Conservation (phyloP, 30 jellyfish, hydroid and myxozoan genomes). For the Nemopilema nomurai region DNA sequence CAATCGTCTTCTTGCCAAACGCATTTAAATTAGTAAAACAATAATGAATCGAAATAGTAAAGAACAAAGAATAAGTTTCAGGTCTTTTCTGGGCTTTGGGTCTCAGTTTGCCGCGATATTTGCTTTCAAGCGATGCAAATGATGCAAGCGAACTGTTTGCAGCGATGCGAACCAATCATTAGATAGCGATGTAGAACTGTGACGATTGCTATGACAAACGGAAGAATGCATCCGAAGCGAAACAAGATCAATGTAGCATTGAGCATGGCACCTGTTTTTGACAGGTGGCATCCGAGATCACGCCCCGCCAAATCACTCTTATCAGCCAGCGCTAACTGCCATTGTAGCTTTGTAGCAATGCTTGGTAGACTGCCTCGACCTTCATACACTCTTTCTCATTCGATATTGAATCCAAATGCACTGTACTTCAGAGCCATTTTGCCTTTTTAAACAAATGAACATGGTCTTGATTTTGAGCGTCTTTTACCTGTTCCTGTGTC, state of each 20-base stretch:
- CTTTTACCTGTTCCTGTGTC: neutral
- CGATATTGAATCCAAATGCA: too few relatives aligned
- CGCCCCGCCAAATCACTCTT: neutral
- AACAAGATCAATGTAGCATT: neutral
- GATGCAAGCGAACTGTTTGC: too few relatives aligned
- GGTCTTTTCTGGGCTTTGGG: too few relatives aligned
- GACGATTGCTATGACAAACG: neutral
- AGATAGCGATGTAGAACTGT: neutral
- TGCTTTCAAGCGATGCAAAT: too few relatives aligned
- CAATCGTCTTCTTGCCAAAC: too few relatives aligned
- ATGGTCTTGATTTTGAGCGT: neutral
- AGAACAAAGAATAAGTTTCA: too few relatives aligned
- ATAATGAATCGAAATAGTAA: too few relatives aligned
- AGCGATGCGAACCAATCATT: neutral
- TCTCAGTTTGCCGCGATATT: too few relatives aligned
- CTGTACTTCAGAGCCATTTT: too few relatives aligned
- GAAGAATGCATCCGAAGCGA: neutral
- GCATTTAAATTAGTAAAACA: too few relatives aligned
- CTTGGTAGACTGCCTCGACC: neutral
- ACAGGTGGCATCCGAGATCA: neutral
- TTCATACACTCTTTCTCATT: neutral
- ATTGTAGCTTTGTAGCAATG: neutral
- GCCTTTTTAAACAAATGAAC: neutral
- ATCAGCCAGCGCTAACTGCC: neutral
- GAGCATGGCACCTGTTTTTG: neutral